Evolutionary conservation across 2,888 invertebrate genomes (phyloP).

Genomic region (Molanna angustata): DNA sequence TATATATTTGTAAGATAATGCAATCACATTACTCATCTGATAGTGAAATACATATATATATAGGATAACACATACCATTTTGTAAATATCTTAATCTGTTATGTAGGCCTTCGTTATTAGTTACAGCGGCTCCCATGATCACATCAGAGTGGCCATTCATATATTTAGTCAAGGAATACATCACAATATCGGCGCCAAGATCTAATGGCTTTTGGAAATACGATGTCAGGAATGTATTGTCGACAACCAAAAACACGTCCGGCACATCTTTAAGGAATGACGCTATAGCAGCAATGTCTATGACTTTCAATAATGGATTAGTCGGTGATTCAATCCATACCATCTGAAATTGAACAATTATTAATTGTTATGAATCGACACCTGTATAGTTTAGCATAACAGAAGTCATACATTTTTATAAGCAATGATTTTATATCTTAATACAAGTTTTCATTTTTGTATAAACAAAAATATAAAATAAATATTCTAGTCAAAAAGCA

Average conservation of each 20-base stretch:
- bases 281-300: conserved; percentile 74
- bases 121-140: conserved; percentile 88
- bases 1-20: too few species aligned
- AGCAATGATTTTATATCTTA: too few species aligned
- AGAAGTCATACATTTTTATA: too few species aligned
- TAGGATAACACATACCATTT: conserved; percentile 60
- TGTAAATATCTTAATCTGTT: conserved; percentile 78
- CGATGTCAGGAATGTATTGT: conserved; percentile 91
- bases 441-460: too few species aligned
- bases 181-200: conserved; percentile 85
- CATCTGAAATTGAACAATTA: conserved; percentile 62
- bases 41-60: too few species aligned
- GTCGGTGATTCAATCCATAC: conserved; percentile 96
- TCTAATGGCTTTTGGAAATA: conserved; percentile 89
- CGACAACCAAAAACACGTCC: conserved; percentile 71
- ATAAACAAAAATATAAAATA: too few species aligned
- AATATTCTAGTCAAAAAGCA: too few species aligned
- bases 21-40: too few species aligned
- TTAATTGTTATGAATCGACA: too few species aligned
- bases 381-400: too few species aligned
- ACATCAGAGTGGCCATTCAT: conserved; percentile 98
- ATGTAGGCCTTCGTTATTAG: conserved; percentile 69
- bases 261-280: conserved; percentile 57
- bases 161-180: conserved; percentile 95
- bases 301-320: conserved; percentile 90